Conservation (phyloP, 2,888 invertebrate species). For the Koerneria pararmatus region DNA sequence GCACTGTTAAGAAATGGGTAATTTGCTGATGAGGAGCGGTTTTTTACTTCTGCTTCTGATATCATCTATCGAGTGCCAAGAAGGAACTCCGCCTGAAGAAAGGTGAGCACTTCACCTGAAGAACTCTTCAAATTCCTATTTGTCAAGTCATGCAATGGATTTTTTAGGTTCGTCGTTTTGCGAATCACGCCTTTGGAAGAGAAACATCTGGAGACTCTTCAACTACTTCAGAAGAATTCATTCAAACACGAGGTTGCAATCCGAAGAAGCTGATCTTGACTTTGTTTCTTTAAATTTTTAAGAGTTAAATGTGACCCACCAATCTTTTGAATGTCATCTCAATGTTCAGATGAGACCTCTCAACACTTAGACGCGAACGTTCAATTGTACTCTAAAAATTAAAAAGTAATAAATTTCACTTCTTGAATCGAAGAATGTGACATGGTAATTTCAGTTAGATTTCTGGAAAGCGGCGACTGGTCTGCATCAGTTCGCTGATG, state of each 20-base stretch:
- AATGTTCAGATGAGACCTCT: neutral
- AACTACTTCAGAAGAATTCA: conserved; percentile 38
- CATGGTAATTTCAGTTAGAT: conserved; percentile 42
- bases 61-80: neutral
- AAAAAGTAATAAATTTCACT: too few relatives aligned
- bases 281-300: neutral
- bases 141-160: too few relatives aligned
- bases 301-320: neutral
- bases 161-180: conserved; percentile 30
- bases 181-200: conserved; percentile 30
- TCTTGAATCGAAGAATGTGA: neutral
- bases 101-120: neutral
- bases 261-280: neutral
- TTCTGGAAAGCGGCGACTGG: conserved; percentile 58
- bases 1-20: neutral
- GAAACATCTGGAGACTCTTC: conserved; percentile 40
- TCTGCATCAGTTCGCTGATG: conserved; percentile 63
- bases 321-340: neutral
- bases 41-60: too few relatives aligned
- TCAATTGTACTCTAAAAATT: too few relatives aligned
- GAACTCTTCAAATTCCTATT: conserved; percentile 26
- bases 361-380: too few relatives aligned
- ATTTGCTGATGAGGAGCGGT: too few relatives aligned
- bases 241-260: conserved; percentile 29
- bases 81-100: neutral